Percentiles rank a stretch among this genome's conserved stretches.
Evolutionary conservation across 2,888 invertebrate species (phyloP).

Genomic region (Dryobota labecula): DNA sequence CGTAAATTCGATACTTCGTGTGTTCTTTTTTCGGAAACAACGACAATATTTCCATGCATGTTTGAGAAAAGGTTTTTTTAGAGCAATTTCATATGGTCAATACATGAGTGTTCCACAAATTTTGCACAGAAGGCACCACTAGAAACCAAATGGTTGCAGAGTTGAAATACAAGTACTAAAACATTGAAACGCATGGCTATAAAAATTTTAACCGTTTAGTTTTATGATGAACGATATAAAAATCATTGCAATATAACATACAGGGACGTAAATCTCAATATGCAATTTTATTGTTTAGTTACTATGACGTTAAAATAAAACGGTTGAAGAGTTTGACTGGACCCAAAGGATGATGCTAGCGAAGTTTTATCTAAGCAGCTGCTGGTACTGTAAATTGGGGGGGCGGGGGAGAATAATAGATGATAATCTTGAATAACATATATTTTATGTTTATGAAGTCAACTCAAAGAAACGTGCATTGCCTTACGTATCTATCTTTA

Average conservation of each 20-base stretch:
- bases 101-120: conserved; percentile 19
- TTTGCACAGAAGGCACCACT: conserved; percentile 17
- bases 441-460: too few species aligned
- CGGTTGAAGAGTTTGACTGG: too few species aligned
- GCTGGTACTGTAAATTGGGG: too few species aligned
- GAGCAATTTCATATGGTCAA: not conserved
- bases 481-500: too few species aligned
- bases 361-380: too few species aligned
- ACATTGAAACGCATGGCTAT: conserved; percentile 29
- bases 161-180: conserved; percentile 27
- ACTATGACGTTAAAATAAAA: conserved; percentile 2
- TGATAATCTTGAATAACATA: too few species aligned
- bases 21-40: too few species aligned
- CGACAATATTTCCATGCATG: too few species aligned
- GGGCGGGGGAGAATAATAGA: too few species aligned
- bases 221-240: conserved; percentile 46
- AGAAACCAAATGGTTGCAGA: conserved; percentile 17
- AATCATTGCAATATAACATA: conserved; percentile 31
- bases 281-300: conserved; percentile 21
- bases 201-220: conserved; percentile 26
- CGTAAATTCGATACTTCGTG: too few species aligned
- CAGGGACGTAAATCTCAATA: conserved; percentile 35
- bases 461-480: too few species aligned
- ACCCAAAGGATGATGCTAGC: too few species aligned
- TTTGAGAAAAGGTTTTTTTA: not conserved